Conservation (phyloP, 2,888 invertebrate genomes). For the Nasonovia ribisnigri region DNA sequence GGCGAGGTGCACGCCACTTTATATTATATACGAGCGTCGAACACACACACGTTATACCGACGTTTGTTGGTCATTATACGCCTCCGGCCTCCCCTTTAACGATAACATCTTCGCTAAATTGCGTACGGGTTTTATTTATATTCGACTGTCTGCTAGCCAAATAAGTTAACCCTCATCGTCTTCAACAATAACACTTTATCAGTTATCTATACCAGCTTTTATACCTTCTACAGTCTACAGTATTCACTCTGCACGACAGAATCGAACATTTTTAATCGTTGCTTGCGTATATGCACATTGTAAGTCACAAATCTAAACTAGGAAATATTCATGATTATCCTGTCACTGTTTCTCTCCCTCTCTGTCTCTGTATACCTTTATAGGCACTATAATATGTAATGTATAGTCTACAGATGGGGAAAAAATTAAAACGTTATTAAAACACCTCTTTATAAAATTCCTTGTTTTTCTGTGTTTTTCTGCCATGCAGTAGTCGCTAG, state of each 20-base stretch:
- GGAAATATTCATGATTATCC: neutral
- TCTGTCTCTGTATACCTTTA: neutral
- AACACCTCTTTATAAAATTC: neutral
- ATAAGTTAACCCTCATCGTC: conserved; percentile 30
- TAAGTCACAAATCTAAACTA: neutral
- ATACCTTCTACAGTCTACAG: too few relatives aligned
- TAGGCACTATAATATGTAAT: neutral
- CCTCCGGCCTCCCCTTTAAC: conserved; percentile 22
- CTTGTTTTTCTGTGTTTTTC: neutral
- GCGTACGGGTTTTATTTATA: conserved; percentile 36
- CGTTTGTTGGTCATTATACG: conserved; percentile 30
- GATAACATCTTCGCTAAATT: conserved; percentile 52
- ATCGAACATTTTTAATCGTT: neutral
- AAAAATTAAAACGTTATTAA: neutral
- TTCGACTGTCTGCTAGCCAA: neutral
- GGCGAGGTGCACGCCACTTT: neutral
- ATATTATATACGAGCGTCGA: neutral
- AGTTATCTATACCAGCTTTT: neutral
- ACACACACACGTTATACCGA: neutral
- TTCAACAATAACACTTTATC: neutral
- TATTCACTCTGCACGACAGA: neutral
- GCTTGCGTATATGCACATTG: neutral
- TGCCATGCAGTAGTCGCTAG: neutral
- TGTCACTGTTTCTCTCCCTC: neutral
- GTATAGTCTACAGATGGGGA: neutral